A percentile compares a stretch with the other conserved stretches of the same genome.
These are phyloP conservation scores for Elysia crispata DNA, from an alignment of 2,888 invertebrate species.

Conservation along the genomic window DNA sequence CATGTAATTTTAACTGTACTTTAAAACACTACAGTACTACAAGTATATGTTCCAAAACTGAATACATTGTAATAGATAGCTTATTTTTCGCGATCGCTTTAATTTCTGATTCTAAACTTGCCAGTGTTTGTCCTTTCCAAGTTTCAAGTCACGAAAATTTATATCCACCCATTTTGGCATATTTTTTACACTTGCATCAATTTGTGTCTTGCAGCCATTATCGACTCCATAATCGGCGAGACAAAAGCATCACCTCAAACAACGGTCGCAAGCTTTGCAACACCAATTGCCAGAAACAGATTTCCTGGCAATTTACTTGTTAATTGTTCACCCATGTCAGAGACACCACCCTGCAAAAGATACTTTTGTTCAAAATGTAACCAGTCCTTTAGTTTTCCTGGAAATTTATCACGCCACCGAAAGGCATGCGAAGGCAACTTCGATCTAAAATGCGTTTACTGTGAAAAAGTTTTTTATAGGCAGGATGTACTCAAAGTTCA, in stretches of 20 bases:
- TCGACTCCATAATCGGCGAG: conserved; percentile 38
- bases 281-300: conserved; percentile 13
- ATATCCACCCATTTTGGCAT: no score
- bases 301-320: conserved; percentile 21
- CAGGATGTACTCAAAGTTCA: conserved; percentile 52
- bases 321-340: conserved; percentile 28
- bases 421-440: conserved; percentile 54
- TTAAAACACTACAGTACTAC: no score
- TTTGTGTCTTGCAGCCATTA: conserved; percentile 44
- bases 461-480: conserved; percentile 52
- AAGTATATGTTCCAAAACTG: no score
- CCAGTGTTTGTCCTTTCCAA: conserved; percentile 15
- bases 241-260: no score
- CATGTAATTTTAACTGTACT: no score
- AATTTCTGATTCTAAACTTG: conserved; percentile 35
- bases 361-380: conserved; percentile 51
- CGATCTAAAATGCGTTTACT: conserved; percentile 50
- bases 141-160: no score
- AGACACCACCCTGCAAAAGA: conserved; percentile 17
- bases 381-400: conserved; percentile 52
- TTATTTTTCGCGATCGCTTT: no score
- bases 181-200: conserved; percentile 20
- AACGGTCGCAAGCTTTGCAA: not conserved
- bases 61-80: no score
- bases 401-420: conserved; percentile 50